Evolutionary conservation across 2,888 invertebrate species (phyloP), one percentile per base, ranked within the genome.

Genomic region (Athalia cordata): DNA sequence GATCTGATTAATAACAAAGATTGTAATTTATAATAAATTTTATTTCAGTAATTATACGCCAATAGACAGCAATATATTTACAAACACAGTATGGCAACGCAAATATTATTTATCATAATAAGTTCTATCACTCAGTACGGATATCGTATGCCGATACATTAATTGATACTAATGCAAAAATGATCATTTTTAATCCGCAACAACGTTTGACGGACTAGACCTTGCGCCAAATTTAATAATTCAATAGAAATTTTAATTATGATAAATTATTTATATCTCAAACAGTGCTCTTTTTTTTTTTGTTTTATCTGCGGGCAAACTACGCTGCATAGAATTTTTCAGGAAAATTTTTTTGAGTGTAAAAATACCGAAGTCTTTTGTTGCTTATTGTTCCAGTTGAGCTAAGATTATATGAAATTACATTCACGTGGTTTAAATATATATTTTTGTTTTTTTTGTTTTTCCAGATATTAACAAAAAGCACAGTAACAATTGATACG

Each of bases 41-140:
- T 72, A 74, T 74, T 74, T 45, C 4, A 6, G 43, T 74, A 61
- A 72, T 57, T 66, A 62, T 50, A 67, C 61, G 72, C 49, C 61
- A 59, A 74, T 13, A 74, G 59, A 61, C 61, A 61, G 15, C 49
- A 15, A 61, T 47, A 61, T 74, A 74, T 61, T 74, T 74, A 74
- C 61, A 74, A 74, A 74, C 47, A 59, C n/a, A 61, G 47, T 70
- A 68, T 68, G 68, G 68, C 68, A 68, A 66, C 49, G 66, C 11
- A 43, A 49, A 66, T 49, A 11, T 66, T 49, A 49, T 66, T 66
- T 49, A 43, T 64, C 3, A 43, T 11, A 7, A n/a, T n/a, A 11
- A 11, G n/a, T 59, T n/a, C 13, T n/a, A 6, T 11, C 7, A 5
- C 6, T 59, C 59, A 4, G 15, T 59, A 7, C 7, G 15, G 15